Percentiles rank a stretch among this genome's conserved stretches.
Conservation (phyloP, 1,140 invertebrate genomes). For the Pachyrhynchus sulphureomaculatus region DNA sequence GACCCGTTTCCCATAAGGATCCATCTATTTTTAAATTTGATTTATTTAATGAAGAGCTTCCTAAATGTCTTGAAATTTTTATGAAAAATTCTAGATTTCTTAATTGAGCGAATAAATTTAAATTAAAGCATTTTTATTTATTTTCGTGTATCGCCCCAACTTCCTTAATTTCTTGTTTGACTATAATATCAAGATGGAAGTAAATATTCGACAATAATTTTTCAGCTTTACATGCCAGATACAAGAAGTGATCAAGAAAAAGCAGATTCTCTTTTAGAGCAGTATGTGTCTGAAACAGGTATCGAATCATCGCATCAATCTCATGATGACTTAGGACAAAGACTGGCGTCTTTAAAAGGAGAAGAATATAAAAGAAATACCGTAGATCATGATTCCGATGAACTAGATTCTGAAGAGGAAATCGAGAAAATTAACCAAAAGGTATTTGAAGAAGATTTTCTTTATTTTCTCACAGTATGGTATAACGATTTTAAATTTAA, state of each 20-base stretch:
- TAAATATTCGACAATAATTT: no score
- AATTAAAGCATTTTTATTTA: no score
- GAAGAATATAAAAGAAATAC: conserved; percentile 44
- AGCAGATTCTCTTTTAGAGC: conserved; percentile 60
- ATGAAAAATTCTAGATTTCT: no score
- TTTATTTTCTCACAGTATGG: background rate
- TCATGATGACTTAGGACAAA: conserved; percentile 55
- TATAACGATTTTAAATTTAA: background rate
- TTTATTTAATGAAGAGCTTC: no score
- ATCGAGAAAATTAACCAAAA: conserved; percentile 51
- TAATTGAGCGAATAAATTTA: no score
- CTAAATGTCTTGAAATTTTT: no score
- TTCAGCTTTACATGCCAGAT: conserved; percentile 24
- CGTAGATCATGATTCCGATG: conserved; percentile 46
- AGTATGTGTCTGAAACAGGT: conserved; percentile 59
- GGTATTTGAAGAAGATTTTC: no score
- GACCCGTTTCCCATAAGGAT: no score
- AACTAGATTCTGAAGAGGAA: conserved; percentile 52
- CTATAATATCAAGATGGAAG: no score
- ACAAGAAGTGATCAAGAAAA: conserved; percentile 62
- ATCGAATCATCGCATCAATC: conserved; percentile 56
- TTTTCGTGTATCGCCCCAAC: no score
- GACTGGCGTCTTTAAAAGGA: conserved; percentile 51
- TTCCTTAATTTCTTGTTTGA: no score
- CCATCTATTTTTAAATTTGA: no score